These are phyloP conservation scores for Cochlearius cochlearius DNA, from an alignment of 2,113 vertebrate species.

Conservation along the genomic window DNA sequence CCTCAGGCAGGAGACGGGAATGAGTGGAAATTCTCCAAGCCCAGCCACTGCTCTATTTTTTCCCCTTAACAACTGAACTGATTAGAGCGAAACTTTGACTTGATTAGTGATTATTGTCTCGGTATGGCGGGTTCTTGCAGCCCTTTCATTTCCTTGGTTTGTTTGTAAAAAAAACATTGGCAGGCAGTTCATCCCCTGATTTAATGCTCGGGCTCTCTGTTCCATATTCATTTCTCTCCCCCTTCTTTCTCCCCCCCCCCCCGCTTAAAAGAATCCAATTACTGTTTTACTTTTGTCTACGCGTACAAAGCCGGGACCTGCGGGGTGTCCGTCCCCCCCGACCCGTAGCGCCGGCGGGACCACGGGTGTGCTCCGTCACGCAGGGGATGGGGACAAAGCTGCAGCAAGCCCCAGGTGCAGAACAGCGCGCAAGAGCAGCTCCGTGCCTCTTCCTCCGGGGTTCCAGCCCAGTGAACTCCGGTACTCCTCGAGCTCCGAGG, in stretches of 20 bases:
- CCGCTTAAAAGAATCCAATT: neutral
- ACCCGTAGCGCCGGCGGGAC: neutral
- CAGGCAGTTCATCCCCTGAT: conserved; percentile 41
- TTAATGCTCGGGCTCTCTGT: conserved; percentile 30
- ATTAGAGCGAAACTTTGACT: conserved; percentile 72
- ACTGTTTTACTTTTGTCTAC: neutral
- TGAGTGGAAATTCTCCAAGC: neutral
- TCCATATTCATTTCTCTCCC: conserved; percentile 34
- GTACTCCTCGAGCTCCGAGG: neutral
- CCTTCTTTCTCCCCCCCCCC: neutral
- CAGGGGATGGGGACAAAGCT: neutral
- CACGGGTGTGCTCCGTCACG: fast-evolving
- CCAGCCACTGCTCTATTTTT: conserved; percentile 30
- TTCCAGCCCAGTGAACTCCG: neutral
- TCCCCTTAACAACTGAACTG: conserved; percentile 72
- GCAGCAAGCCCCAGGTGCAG: neutral
- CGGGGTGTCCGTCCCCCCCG: neutral
- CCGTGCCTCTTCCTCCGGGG: neutral
- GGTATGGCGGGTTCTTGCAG: conserved; percentile 24
- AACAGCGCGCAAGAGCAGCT: neutral
- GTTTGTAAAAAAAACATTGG: conserved; percentile 43
- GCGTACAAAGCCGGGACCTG: neutral
- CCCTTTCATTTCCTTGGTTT: conserved; percentile 66
- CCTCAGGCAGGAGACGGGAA: neutral
- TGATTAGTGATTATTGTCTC: conserved; percentile 75